These are phyloP conservation scores for Hetaerina titia DNA, from an alignment of 2,888 invertebrate genomes.

Conservation along the genomic window DNA sequence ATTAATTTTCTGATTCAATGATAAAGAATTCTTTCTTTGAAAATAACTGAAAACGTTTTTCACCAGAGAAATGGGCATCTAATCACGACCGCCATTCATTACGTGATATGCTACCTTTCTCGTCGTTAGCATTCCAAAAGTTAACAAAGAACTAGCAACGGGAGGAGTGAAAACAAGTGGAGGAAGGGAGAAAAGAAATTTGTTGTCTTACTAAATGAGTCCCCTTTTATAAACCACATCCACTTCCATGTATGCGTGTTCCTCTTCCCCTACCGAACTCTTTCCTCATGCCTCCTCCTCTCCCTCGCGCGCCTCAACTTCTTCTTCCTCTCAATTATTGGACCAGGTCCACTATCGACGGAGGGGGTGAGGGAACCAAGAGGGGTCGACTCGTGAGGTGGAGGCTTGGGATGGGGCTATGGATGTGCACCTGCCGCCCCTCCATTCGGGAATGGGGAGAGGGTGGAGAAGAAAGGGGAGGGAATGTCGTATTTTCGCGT, in stretches of 20 bases:
- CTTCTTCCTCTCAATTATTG: constrained; percentile 48
- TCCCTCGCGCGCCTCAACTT: not conserved
- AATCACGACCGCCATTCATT: not conserved
- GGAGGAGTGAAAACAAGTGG: not conserved
- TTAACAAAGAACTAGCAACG: not conserved
- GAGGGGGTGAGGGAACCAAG: not conserved
- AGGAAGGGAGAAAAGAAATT: not conserved
- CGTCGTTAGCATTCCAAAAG: not conserved
- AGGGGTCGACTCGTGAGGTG: not conserved
- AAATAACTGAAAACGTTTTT: not conserved
- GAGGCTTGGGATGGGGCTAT: not conserved
- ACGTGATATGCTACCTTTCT: not conserved
- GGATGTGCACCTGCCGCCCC: constrained; percentile 46
- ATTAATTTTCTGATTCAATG: no score
- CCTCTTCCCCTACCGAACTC: not conserved
- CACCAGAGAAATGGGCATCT: not conserved
- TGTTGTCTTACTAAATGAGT: not conserved
- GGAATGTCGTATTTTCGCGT: constrained; percentile 58
- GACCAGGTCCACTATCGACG: constrained; percentile 36
- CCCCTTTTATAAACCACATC: not conserved
- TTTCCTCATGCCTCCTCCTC: not conserved
- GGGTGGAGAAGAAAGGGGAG: not conserved
- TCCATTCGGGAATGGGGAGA: not conserved
- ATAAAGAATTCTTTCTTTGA: not conserved
- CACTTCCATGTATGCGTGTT: not conserved